Evolutionary conservation across 2,888 invertebrate genomes (phyloP), one percentile per base, ranked within the genome.

Genomic region (Lithosia quadra): DNA sequence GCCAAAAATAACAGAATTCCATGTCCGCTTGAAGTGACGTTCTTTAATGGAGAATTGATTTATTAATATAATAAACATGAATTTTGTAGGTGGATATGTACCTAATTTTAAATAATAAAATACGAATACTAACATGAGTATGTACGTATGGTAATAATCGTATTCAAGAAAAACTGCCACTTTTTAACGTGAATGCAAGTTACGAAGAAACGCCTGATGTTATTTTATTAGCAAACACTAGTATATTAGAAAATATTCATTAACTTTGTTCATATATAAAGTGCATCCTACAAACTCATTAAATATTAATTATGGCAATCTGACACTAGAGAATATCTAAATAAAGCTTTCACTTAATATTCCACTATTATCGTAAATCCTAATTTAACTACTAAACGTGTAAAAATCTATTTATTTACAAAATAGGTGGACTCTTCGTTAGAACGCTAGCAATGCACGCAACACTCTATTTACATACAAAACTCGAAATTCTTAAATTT

Each of bases 381-480:
- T 84, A 87, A 87, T 84, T 83, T 85, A 87, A 84, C 82, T 83
- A 85, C 84, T 89, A 89, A 84, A 90, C 88, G 91, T 93, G 93
- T 94, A 93, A 92, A 94, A 94, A 89, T 90, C 91, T 92, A 91
- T 89, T 87, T 92, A 94, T 93, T 92, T 94, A 94, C 94, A 94
- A 92, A 93, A 93, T 93, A 94, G 94, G 94, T 95, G 94, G 94
- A 93, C 91, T 93, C 90, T 95, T 95, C 94, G 93, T 92, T 91
- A 90, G 88, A 92, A 91, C 89, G 87, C 86, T 89, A 88, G 89
- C 88, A 92, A 90, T 86, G 81, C 92, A 93, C 93, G 88, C 93
- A 89, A 89, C 87, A 89, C 89, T 86, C 84, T 88, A 84, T 86
- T 76, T 89, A 88, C 85, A 89, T 77, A 78, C 71, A 76, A 78